Evolutionary conservation across 2,888 invertebrate genomes (phyloP).

Genomic region (Leucozona laternaria): DNA sequence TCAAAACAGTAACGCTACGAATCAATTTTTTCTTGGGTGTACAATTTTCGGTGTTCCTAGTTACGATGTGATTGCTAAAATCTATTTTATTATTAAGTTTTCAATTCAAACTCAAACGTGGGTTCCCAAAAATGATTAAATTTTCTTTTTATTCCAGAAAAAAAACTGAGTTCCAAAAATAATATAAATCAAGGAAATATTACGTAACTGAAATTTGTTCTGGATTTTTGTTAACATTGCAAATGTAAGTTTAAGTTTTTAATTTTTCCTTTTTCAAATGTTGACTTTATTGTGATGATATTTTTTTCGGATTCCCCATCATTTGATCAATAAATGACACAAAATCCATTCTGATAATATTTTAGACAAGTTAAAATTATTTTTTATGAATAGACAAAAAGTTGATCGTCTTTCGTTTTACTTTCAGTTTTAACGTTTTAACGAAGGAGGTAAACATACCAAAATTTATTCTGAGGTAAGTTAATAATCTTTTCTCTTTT

Average conservation of each 20-base stretch:
- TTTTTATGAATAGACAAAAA: background rate
- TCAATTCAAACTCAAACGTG: too few species aligned
- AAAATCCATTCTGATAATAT: conserved; percentile 43
- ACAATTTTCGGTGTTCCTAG: too few species aligned
- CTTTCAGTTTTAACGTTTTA: background rate
- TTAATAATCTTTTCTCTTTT: background rate
- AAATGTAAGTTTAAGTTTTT: background rate
- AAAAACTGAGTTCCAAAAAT: background rate
- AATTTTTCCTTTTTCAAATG: background rate
- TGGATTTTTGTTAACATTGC: background rate
- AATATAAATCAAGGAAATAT: background rate
- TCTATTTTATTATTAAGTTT: too few species aligned
- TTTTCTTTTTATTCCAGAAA: background rate
- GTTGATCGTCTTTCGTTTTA: background rate
- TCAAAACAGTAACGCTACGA: too few species aligned
- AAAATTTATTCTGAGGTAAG: background rate
- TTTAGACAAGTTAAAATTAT: background rate
- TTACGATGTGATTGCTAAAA: too few species aligned
- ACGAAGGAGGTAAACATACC: background rate
- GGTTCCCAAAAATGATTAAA: too few species aligned
- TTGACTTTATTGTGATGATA: conserved; percentile 38
- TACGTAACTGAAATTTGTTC: background rate
- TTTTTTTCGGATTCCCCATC: conserved; percentile 59
- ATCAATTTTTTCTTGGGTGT: too few species aligned
- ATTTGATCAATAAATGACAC: conserved; percentile 63